Evolutionary conservation across 2,888 invertebrate species (phyloP).

Genomic region (Spodoptera picta): DNA sequence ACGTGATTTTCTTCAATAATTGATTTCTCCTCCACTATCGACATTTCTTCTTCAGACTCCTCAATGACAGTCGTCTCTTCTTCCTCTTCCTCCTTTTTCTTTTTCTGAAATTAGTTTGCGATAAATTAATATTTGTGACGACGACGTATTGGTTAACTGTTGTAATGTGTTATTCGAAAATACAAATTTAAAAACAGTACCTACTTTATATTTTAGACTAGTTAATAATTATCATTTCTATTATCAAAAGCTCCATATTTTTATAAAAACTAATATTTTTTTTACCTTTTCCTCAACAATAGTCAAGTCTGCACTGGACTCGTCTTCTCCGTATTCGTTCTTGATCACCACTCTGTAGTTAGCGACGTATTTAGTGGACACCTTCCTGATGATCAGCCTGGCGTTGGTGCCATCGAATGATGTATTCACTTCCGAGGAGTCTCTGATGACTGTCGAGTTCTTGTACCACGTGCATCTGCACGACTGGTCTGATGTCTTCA

Average conservation of each 20-base stretch:
- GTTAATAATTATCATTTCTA: no score
- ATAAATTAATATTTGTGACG: no score
- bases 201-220: no score
- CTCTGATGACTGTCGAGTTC: constrained; percentile 92
- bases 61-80: constrained; percentile 84
- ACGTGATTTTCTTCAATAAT: constrained; percentile 85
- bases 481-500: constrained; percentile 93
- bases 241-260: no score
- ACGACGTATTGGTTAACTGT: no score
- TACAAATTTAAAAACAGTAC: no score
- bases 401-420: constrained; percentile 95
- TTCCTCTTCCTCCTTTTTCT: constrained; percentile 83
- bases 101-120: constrained; percentile 72
- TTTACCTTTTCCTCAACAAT: constrained; percentile 90
- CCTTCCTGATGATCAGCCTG: constrained; percentile 93
- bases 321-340: constrained; percentile 97
- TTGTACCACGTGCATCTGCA: constrained; percentile 96
- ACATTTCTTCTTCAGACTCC: constrained; percentile 87
- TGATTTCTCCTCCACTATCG: constrained; percentile 83
- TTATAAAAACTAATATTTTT: no score
- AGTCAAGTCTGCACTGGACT: constrained; percentile 95
- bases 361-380: constrained; percentile 93
- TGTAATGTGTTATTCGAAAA: no score
- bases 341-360: constrained; percentile 95
- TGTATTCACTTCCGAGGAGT: constrained; percentile 93